Conservation (phyloP, 2,113 vertebrate genomes). For the Jaculus jaculus region DNA sequence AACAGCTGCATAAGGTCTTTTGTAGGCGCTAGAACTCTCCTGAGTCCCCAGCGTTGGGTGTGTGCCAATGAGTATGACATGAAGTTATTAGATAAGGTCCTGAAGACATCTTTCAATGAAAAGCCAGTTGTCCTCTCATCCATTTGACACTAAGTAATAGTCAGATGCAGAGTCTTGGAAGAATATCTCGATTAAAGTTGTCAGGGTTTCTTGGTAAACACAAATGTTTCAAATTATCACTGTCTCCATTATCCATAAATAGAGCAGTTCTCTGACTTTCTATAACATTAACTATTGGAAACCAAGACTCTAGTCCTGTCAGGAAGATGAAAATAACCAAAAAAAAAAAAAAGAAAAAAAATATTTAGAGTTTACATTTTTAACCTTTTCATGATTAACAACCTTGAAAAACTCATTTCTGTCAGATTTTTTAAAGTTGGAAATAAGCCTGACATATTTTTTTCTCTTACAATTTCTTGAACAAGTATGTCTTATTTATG, state of each 20-base stretch:
- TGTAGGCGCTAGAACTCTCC: background rate
- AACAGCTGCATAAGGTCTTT: background rate
- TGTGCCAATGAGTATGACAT: background rate
- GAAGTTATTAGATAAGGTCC: background rate
- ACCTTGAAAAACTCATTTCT: background rate
- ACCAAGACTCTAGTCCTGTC: background rate
- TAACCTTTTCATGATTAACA: background rate
- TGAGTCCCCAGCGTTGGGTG: background rate
- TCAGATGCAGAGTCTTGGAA: background rate
- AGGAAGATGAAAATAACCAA: background rate
- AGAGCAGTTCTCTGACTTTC: background rate
- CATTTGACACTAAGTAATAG: background rate
- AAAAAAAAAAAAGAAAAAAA: background rate
- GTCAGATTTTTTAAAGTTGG: background rate
- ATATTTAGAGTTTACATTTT: background rate
- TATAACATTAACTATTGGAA: background rate
- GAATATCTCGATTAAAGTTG: background rate
- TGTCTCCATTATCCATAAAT: background rate
- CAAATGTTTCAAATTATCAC: background rate
- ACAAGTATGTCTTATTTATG: background rate
- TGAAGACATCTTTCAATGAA: background rate
- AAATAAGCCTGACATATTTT: background rate
- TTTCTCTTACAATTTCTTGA: constrained; percentile 9
- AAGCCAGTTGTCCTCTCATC: background rate
- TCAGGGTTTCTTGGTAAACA: background rate